Conservation (phyloP, 1,140 invertebrate species). For the Anastrepha obliqua region DNA sequence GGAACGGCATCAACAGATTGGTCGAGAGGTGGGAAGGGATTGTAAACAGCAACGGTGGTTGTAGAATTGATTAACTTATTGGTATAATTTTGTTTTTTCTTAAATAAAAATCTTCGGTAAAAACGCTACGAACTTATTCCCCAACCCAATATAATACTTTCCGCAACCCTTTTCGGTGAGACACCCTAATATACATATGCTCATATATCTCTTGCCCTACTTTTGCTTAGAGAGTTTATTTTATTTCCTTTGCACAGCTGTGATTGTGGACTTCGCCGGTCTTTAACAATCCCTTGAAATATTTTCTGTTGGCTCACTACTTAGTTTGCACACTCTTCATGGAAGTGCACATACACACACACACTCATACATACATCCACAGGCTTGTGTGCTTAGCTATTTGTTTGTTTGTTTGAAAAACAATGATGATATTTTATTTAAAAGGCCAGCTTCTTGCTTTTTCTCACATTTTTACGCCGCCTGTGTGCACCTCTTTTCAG, state of each 20-base stretch:
- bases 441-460: background rate
- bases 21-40: too few species aligned
- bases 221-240: background rate
- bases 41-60: too few species aligned
- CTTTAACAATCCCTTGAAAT: background rate
- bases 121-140: too few species aligned
- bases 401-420: constrained; percentile 25
- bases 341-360: background rate
- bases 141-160: too few species aligned
- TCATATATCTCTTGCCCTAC: constrained; percentile 2
- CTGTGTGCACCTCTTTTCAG: background rate
- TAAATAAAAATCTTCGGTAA: too few species aligned
- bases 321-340: constrained; percentile 34
- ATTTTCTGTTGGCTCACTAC: constrained; percentile 24
- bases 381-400: background rate
- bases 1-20: too few species aligned
- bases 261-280: background rate
- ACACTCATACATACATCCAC: background rate
- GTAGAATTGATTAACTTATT: too few species aligned
- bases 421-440: constrained; percentile 34
- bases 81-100: too few species aligned
- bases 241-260: constrained; percentile 33
- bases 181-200: too few species aligned
- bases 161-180: too few species aligned
- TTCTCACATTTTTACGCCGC: too few species aligned